Base-by-base conservation (phyloP, 2,888 invertebrate genomes). In the Scaptomyza polygonia region DNA sequence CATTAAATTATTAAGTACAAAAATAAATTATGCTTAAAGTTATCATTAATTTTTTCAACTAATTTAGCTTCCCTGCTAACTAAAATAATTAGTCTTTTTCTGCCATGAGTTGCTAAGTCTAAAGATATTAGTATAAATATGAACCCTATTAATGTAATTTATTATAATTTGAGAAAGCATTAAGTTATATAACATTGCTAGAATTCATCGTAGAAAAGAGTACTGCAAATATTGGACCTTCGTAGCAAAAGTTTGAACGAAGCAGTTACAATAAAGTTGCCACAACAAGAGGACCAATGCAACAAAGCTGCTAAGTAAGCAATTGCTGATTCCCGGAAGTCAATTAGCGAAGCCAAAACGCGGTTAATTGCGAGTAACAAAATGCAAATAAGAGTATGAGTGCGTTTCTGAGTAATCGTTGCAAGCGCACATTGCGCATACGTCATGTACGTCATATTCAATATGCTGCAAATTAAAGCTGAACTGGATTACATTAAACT, bases 351-450 rank as follows among this genome's bases (percentile, higher is more conserved):
- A 40, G 21, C 29, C 39, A 12, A 5, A 21, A 14, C 21, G 29
- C 30, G 6, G 21, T 21, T 3, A 30, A 42, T 42, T 39, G 29
- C 30, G 11, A 47, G 53, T 11, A 9, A n/a, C 21, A 49, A 16
- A 16, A 34, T 51, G 25, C 25, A 42, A 43, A 18, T 27, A 27
- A 18, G 32, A 16, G 16, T n/a, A n/a, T n/a, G n/a, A n/a, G n/a
- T n/a, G n/a, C 11, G 29, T 21, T 39, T 48, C 27, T 7, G 5
- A 11, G 56, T 25, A 56, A 52, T 25, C 21, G 29, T 54, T 55
- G 21, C 44, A 9, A 3, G 36, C 25, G 27, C 29, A 39, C 29
- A 54, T 44, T 54, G 29, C 43, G 14, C n/a, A n/a, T n/a, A n/a
- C n/a, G n/a, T n/a, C n/a, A n/a, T 12, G 32, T 40, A 0, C 16